These are phyloP conservation scores for Penaeus japonicus DNA, from an alignment of 1,140 invertebrate genomes.

Conservation along the genomic window DNA sequence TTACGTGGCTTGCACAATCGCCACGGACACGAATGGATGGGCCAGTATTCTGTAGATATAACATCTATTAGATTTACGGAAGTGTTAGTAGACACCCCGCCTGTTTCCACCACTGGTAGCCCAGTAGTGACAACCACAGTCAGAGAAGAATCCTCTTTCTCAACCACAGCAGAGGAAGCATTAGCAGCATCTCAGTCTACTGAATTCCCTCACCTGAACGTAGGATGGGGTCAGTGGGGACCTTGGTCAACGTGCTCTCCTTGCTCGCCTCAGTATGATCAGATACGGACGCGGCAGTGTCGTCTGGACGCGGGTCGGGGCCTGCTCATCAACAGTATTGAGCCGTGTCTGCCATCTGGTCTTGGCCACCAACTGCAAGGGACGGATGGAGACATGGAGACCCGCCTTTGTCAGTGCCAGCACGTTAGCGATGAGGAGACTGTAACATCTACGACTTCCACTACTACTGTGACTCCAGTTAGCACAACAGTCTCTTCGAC, in stretches of 20 bases:
- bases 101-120: conserved; percentile 17
- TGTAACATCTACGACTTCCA: conserved; percentile 11
- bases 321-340: conserved; percentile 57
- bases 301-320: conserved; percentile 56
- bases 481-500: conserved; percentile 27
- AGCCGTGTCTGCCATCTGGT: conserved; percentile 52
- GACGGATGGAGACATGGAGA: conserved; percentile 52
- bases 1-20: conserved; percentile 62
- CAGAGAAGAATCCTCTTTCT: not conserved
- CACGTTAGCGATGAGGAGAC: conserved; percentile 19
- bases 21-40: conserved; percentile 63
- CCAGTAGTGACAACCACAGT: conserved; percentile 1
- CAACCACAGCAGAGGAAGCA: conserved; percentile 60
- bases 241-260: conserved; percentile 60
- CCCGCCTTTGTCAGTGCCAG: conserved; percentile 50
- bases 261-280: conserved; percentile 55
- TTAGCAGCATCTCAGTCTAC: conserved; percentile 54
- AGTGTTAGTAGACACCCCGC: conserved; percentile 31
- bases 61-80: conserved; percentile 64
- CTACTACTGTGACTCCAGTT: conserved; percentile 22
- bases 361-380: conserved; percentile 44
- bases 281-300: conserved; percentile 58
- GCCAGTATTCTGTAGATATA: conserved; percentile 63
- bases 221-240: conserved; percentile 60
- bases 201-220: conserved; percentile 50